Evolutionary conservation across 2,113 vertebrate genomes (phyloP).

Genomic region (Nannospalax galili): DNA sequence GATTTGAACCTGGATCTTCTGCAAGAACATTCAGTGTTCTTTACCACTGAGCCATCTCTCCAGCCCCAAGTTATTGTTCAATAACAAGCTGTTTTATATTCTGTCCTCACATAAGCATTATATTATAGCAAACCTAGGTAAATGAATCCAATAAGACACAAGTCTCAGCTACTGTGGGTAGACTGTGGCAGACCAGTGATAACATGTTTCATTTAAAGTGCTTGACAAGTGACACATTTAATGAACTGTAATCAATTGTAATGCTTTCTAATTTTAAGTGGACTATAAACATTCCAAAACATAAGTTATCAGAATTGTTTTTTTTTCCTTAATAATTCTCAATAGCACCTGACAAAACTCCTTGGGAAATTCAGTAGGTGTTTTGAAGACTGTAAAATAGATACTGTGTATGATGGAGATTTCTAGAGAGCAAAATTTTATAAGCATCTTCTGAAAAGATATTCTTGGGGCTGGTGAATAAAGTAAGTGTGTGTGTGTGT

Average conservation of each 20-base stretch:
- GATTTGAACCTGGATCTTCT: too few relatives aligned
- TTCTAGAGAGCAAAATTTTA: not conserved
- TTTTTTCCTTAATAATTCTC: not conserved
- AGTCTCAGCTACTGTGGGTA: not conserved
- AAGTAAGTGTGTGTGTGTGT: not conserved
- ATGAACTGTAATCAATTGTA: slow-evolving; percentile 19
- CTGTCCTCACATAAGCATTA: not conserved
- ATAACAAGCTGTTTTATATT: slow-evolving; percentile 53
- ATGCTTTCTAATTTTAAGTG: slow-evolving; percentile 35
- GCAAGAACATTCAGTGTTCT: too few relatives aligned
- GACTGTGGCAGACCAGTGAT: not conserved
- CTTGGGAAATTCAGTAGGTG: not conserved
- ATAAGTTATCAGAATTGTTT: not conserved
- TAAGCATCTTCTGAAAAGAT: not conserved
- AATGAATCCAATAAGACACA: slow-evolving; percentile 28
- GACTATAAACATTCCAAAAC: slow-evolving; percentile 55
- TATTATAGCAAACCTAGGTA: slow-evolving; percentile 18
- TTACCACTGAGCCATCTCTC: too few relatives aligned
- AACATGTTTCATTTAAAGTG: slow-evolving; percentile 48
- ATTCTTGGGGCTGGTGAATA: not conserved
- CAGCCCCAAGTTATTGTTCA: slow-evolving; percentile 59
- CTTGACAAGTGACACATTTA: slow-evolving; percentile 37
- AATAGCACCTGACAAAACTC: not conserved
- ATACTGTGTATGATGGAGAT: not conserved
- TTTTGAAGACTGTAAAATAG: not conserved